Base-by-base conservation (phyloP, 2,888 invertebrate species). In the Scaptodrosophila latifasciaeformis region DNA sequence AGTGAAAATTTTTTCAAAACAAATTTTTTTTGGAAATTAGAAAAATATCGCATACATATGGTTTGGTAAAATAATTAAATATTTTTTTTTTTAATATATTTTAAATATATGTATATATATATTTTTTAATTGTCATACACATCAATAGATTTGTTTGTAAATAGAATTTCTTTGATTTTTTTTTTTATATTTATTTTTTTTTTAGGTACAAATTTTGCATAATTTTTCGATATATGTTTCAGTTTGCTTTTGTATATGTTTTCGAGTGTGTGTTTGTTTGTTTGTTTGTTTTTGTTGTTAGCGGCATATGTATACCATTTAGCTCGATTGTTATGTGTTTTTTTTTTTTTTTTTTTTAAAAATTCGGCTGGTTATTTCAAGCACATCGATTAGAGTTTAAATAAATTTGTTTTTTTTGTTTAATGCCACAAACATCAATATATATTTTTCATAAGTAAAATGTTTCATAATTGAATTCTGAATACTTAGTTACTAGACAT, bases 121-220 rank as follows among this genome's bases (percentile, higher is more conserved):
- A 49, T 71, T 76, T 72, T 74, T 79, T 74, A 74, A 74, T 74
- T 74, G 72, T 74, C 72, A 61, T 79, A 74, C 79, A 79, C 72
- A 74, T 74, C 79, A 68, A 62, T 62, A 72, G 71, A 65, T 63
- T 58, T n/a, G 37, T 55, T 58, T 49, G 35, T 61, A 50, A 37
- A 48, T 42, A 24, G 42, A 42, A 1, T 42, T 42, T 42, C 9
- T 52, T 35, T 52, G 42, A 12, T n/a, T 54, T 50, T 29, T 2
- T 6, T 19, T 40, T 40, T 50, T 35, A 10, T 34, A 12, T 40
- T n/a, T n/a, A n/a, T n/a, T n/a, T 49, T 59, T 66, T 67, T 67
- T 48, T 60, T 42, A 79, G 77, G 74, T 72, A 75, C 74, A 77
- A 74, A 66, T 69, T 72, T 71, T 57, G 54, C 57, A 67, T 64